Evolutionary conservation across 2,113 vertebrate species (phyloP).

Genomic region (Apistogramma diplotaenia): DNA sequence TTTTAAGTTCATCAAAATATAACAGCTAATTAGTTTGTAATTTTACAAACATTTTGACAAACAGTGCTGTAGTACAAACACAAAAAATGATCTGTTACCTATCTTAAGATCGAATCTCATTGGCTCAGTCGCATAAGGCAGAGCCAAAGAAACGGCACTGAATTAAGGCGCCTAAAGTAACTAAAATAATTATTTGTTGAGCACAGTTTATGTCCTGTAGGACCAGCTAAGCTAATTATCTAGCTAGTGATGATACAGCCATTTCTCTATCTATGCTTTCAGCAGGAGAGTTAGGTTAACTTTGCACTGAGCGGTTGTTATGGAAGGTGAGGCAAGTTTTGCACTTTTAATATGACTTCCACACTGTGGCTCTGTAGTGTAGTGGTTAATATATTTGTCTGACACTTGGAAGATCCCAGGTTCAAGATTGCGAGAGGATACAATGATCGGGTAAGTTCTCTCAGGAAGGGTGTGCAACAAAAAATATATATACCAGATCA

Average conservation of each 20-base stretch:
- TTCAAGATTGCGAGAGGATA: not conserved
- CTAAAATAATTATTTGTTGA: not conserved
- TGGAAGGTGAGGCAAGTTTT: not conserved
- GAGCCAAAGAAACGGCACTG: not conserved
- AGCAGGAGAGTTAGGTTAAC: not conserved
- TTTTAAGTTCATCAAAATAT: not conserved
- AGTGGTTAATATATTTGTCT: not conserved
- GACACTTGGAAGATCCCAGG: too few species aligned
- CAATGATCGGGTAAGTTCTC: fast-evolving
- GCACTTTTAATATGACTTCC: not conserved
- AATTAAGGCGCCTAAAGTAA: not conserved
- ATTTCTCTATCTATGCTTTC: not conserved
- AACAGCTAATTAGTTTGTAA: not conserved
- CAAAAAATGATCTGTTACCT: not conserved
- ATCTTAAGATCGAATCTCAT: not conserved
- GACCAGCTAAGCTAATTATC: not conserved
- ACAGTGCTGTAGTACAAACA: not conserved
- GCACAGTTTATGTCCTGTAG: not conserved
- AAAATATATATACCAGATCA: not conserved
- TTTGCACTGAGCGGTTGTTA: not conserved
- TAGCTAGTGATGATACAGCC: not conserved
- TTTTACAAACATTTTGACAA: not conserved
- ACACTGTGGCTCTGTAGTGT: not conserved
- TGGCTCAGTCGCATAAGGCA: not conserved
- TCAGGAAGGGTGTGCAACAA: too few species aligned